phyloP scores from a whole-genome alignment of 2,113 vertebrate genomes.

The Vulpes ferrilata region DNA sequence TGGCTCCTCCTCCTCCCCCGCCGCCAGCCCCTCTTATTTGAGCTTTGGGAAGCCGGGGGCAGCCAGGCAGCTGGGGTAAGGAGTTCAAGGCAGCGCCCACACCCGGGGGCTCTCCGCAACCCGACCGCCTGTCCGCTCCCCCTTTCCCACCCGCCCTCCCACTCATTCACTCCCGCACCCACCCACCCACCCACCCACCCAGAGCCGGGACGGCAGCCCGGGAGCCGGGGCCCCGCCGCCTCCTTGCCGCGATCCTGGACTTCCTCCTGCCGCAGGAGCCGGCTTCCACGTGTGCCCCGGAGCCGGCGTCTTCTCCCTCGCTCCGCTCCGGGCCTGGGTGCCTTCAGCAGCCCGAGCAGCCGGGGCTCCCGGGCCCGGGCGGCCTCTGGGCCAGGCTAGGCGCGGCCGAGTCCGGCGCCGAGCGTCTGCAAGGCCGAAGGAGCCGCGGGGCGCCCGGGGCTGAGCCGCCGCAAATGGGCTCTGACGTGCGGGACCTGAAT shows the following conservation, averaged over 20 bases:
- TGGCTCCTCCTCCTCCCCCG: constrained; percentile 92
- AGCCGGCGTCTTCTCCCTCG: constrained; percentile 82
- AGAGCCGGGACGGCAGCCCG: constrained; percentile 35
- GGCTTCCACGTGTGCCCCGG: constrained; percentile 85
- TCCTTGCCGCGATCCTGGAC: constrained; percentile 73
- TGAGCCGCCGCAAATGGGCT: constrained; percentile 91
- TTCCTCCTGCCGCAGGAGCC: constrained; percentile 82
- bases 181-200: constrained; percentile 44
- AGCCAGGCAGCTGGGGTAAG: constrained; percentile 91
- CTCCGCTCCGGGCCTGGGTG: constrained; percentile 83
- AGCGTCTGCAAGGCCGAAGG: constrained; percentile 44
- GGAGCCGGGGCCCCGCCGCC: constrained; percentile 60
- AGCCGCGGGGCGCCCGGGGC: constrained; percentile 69
- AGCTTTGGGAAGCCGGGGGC: constrained; percentile 91
- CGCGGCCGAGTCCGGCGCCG: constrained; percentile 73
- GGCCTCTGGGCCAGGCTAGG: constrained; percentile 84
- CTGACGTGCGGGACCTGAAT: constrained; percentile 96
- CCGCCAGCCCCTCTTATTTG: constrained; percentile 90
- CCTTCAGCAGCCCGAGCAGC: constrained; percentile 82
- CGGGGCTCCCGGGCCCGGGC: constrained; percentile 75
- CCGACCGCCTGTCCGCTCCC: constrained; percentile 53
- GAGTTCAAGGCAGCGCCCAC: constrained; percentile 89
- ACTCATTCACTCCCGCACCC: constrained; percentile 1
- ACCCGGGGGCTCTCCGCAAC: constrained; percentile 72
- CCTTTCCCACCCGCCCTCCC: constrained; percentile 56